These are phyloP conservation scores for Alca torda DNA, from an alignment of 2,797 vertebrate genomes.

Conservation along the genomic window DNA sequence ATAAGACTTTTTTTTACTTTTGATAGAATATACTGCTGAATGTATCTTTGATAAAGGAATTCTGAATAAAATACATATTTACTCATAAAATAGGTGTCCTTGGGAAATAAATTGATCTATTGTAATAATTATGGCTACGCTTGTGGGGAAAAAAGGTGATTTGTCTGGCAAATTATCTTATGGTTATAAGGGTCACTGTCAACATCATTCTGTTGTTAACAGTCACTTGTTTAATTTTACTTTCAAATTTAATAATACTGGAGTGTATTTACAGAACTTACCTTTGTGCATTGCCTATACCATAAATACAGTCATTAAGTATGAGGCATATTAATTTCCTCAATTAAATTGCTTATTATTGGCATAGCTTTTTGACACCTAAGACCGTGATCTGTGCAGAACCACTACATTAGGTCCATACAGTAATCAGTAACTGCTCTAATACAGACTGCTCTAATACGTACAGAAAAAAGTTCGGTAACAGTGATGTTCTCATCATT, in stretches of 20 bases:
- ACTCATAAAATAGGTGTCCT: not conserved
- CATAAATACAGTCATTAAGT: not conserved
- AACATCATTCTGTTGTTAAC: not conserved
- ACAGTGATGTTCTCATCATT: not conserved
- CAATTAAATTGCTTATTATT: not conserved
- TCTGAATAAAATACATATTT: not conserved
- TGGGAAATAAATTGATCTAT: not conserved
- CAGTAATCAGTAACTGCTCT: not conserved
- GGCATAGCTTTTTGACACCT: not conserved
- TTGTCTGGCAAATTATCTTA: not conserved
- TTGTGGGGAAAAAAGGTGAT: not conserved
- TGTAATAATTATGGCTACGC: not conserved
- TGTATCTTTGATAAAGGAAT: not conserved
- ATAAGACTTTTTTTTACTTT: not conserved
- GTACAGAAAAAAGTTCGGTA: not conserved
- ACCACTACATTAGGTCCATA: not conserved
- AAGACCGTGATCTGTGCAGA: not conserved
- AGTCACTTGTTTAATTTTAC: not conserved
- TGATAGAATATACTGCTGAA: not conserved
- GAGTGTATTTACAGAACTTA: not conserved
- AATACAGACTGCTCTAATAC: not conserved
- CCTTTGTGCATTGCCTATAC: not conserved
- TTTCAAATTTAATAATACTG: not conserved
- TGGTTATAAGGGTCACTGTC: not conserved
- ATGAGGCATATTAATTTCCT: not conserved